phyloP scores from a whole-genome alignment of 2,888 invertebrate genomes.

The Philereme vetulata region DNA sequence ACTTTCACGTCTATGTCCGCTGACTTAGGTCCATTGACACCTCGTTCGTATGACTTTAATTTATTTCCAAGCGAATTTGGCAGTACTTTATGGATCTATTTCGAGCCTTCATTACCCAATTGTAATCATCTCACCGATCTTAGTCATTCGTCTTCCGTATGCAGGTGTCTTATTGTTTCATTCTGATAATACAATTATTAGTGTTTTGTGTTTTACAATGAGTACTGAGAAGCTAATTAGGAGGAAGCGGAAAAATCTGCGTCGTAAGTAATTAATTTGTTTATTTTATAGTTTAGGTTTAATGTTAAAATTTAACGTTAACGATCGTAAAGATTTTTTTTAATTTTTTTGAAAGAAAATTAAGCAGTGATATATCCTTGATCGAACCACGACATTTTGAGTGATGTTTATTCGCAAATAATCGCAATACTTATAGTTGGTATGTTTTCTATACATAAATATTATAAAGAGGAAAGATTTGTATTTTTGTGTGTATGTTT shows the following conservation, averaged over 20 bases:
- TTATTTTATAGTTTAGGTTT: not conserved
- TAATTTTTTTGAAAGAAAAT: too few species aligned
- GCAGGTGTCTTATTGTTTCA: conserved; percentile 22
- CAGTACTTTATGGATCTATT: conserved; percentile 32
- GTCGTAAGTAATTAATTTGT: not conserved
- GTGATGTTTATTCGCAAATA: too few species aligned
- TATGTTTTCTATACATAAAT: too few species aligned
- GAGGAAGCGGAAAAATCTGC: conserved; percentile 2
- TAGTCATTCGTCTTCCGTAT: conserved; percentile 24
- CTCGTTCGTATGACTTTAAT: conserved; percentile 10
- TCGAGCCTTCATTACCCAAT: conserved; percentile 23
- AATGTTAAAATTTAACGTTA: too few species aligned
- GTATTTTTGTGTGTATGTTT: too few species aligned
- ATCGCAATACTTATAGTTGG: too few species aligned
- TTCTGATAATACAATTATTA: conserved; percentile 2
- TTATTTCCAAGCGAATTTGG: conserved; percentile 28
- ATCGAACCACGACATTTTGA: too few species aligned
- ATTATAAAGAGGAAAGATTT: too few species aligned
- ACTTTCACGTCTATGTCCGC: conserved; percentile 10
- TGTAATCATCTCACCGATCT: conserved; percentile 15
- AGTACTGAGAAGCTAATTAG: not conserved
- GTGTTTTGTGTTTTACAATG: conserved; percentile 13
- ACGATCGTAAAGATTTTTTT: too few species aligned
- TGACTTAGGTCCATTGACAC: conserved; percentile 25
- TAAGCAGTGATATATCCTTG: too few species aligned